Base-by-base conservation (phyloP, 1,140 invertebrate genomes). In the Cecropterus lyciades region DNA sequence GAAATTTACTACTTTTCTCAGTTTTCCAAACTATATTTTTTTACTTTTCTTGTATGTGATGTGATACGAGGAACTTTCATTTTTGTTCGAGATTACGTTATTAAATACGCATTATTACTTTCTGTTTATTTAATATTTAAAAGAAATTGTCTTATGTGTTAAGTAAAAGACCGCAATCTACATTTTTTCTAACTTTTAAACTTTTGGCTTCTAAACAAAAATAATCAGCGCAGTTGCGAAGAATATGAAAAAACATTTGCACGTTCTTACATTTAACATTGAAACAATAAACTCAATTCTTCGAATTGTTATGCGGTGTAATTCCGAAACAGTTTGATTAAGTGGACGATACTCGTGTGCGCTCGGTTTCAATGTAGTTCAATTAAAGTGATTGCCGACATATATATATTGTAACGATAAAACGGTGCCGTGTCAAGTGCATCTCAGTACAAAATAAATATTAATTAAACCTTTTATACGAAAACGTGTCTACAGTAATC, bases 321-420 rank as follows among this genome's bases (percentile, higher is more conserved):
- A 8, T 33, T 52, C 8, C 4, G 11, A 17, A 43, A 40, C 17
- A 20, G 16, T 43, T 33, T 52, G 20, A 42, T 56, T 56, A 14
- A 43, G 17, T 43, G 10, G 37, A 43, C 20, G 17, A 45, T 57
- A 14, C 17, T 20, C 17, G 53, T 14, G 33, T 20, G 15, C 7
- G 17, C 37, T 24, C 7, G 15, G 40, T 57, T 43, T 27, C 53
- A 11, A 13, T 20, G 37, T 24, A 43, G 9, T 43, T 20, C 53
- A 56, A 56, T 56, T 43, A 40, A 24, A 42, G 10, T 40, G 8
- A 56, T 56, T 56, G 33, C 53, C 16, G 33, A 43, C 48, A 49
- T 43, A 24, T 16, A 55, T 16, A n/a, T n/a, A 53, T 6, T 40
- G 37, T 13, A 56, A 20, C 11, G 16, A 56, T 42, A 14, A n/a